Evolutionary conservation across 2,888 invertebrate genomes (phyloP).

Genomic region (Galerucella nymphaeae): DNA sequence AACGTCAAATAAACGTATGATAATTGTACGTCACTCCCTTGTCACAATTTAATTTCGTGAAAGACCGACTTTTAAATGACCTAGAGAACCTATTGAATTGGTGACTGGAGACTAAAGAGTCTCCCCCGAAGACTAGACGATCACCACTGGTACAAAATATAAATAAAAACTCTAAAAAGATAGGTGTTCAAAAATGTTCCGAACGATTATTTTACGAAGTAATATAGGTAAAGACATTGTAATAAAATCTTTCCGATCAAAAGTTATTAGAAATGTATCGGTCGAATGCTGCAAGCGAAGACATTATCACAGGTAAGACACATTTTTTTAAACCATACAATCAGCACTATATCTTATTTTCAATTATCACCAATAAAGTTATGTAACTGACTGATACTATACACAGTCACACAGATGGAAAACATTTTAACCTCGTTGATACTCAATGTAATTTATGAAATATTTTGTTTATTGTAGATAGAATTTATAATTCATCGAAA

Average conservation of each 20-base stretch:
- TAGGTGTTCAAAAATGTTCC: slow-evolving; percentile 71
- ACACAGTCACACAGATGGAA: neutral
- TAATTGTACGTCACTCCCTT: slow-evolving; percentile 23
- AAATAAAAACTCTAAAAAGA: slow-evolving; percentile 31
- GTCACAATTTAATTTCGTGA: slow-evolving; percentile 46
- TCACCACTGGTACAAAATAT: slow-evolving; percentile 33
- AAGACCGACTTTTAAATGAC: slow-evolving; percentile 65
- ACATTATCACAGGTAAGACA: slow-evolving; percentile 55
- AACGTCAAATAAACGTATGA: slow-evolving; percentile 20
- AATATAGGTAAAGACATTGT: slow-evolving; percentile 74
- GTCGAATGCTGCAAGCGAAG: slow-evolving; percentile 73
- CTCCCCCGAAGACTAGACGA: slow-evolving; percentile 54
- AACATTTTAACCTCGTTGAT: neutral
- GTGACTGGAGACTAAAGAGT: slow-evolving; percentile 53
- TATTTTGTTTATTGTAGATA: neutral
- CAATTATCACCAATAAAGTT: neutral
- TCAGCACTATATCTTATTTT: neutral
- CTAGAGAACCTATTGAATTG: slow-evolving; percentile 55
- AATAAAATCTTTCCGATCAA: slow-evolving; percentile 70
- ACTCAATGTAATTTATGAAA: neutral
- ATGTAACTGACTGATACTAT: neutral
- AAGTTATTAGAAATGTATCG: slow-evolving; percentile 68
- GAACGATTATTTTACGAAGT: slow-evolving; percentile 78
- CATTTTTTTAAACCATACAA: neutral
- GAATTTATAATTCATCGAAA: neutral